These are phyloP conservation scores for Trematomus loennbergii DNA, from an alignment of 2,113 vertebrate genomes.

Conservation along the genomic window DNA sequence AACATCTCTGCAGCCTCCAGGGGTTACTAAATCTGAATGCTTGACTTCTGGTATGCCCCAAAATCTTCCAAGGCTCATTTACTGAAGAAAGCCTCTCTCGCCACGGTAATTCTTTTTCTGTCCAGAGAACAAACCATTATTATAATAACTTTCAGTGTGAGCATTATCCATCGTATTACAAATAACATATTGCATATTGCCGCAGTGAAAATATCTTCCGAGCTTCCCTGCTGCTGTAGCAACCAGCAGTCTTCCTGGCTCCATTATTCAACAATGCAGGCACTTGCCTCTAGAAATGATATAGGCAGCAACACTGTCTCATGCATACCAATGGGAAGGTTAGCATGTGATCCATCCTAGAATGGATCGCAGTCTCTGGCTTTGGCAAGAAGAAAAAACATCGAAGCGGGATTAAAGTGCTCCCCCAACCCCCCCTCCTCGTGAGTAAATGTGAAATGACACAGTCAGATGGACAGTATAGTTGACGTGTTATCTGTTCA, in stretches of 20 bases:
- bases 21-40: constrained; percentile 68
- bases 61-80: constrained; percentile 44
- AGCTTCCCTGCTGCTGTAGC: constrained; percentile 57
- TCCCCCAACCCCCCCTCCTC: neutral
- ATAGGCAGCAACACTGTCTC: constrained; percentile 64
- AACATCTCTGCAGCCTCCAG: constrained; percentile 71
- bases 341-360: constrained; percentile 62
- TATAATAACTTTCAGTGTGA: neutral
- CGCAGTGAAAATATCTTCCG: constrained; percentile 37
- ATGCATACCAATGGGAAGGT: constrained; percentile 70
- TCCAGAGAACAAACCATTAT: constrained; percentile 20
- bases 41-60: constrained; percentile 39
- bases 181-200: constrained; percentile 19
- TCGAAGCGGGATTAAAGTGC: constrained; percentile 43
- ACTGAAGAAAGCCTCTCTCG: neutral
- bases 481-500: constrained; percentile 57
- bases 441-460: constrained; percentile 41
- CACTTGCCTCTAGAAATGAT: constrained; percentile 62
- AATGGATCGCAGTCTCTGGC: constrained; percentile 41
- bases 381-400: constrained; percentile 37
- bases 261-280: constrained; percentile 61
- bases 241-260: constrained; percentile 51
- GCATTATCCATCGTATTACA: neutral
- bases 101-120: neutral
- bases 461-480: constrained; percentile 57